These are phyloP conservation scores for Stegana nigrithorax DNA, from an alignment of 2,888 invertebrate species.

Conservation along the genomic window DNA sequence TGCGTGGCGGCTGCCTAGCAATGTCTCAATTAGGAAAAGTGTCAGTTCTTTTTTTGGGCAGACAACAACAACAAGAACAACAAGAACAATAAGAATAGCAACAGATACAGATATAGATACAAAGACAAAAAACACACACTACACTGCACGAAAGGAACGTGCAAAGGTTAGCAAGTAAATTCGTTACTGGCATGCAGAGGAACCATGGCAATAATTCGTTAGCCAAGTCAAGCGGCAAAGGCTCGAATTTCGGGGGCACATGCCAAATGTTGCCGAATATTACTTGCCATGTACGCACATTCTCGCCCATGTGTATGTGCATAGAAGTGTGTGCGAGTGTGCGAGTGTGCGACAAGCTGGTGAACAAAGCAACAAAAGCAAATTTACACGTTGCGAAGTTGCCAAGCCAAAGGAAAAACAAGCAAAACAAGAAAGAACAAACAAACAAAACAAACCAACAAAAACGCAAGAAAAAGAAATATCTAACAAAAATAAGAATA, in stretches of 20 bases:
- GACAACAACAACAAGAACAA: constrained; percentile 11
- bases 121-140: neutral
- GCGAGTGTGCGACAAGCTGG: neutral
- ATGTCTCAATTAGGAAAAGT: constrained; percentile 57
- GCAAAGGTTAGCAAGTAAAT: too few species aligned
- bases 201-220: too few species aligned
- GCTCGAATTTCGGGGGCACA: too few species aligned
- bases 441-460: too few species aligned
- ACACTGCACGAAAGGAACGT: neutral
- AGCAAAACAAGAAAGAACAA: neutral
- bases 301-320: neutral
- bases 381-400: constrained; percentile 4
- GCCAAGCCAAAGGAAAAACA: neutral
- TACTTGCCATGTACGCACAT: too few species aligned
- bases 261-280: too few species aligned
- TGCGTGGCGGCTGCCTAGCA: constrained; percentile 29
- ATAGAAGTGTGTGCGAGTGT: neutral
- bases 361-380: neutral
- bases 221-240: too few species aligned
- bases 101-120: constrained; percentile 25
- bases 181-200: too few species aligned
- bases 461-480: too few species aligned
- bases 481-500: neutral
- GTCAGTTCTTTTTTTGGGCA: constrained; percentile 47
- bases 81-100: constrained; percentile 37